Base-by-base conservation (phyloP, 2,113 vertebrate genomes). In the Etia nguti region DNA sequence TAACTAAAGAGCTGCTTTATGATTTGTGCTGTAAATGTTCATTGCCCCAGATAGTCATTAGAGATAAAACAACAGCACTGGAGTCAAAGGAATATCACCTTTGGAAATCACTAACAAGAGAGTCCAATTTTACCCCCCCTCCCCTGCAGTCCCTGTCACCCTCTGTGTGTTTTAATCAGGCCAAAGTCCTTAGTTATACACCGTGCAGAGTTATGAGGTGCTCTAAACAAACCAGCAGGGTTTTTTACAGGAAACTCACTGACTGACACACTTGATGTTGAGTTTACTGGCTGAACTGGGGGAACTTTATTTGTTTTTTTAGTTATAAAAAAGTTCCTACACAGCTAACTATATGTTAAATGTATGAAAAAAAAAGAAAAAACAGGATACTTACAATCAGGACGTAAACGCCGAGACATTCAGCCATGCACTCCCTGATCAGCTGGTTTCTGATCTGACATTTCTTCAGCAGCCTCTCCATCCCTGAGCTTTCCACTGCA, bases 351-450 rank as follows among this genome's bases (percentile, higher is more conserved):
- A 10, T n/a, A 29, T n/a, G 52, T 52, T 26, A 24, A 70, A 41
- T 4, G 36, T 10, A 16, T 0, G 20, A 46, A 46, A 22, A 3
- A 18, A 10, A 11, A 26, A 46, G 6, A n/a, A 29, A 31, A 38
- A 41, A 31, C n/a, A 20, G 36, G 9, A 26, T 10, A 95, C 96
- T 96, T 89, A 96, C 96, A 82, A 96, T 96, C 26, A 96, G 6
- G 86, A 96, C 3, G 24, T 95, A 96, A 34, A 96, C 92, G 8
- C 96, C 96, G 0, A 96, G 93, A 89, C 92, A 94, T 57, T 96
- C 96, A 1, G 96, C 96, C 85, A 96, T 36, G 75, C 96, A 96
- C 84, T 96, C 93, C 50, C 94, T 88, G 79, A 93, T 20, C 80
- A 96, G 88, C 5, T 75, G 79, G 86, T 54, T 96, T 48, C 79